Evolutionary conservation across 2,113 vertebrate genomes (phyloP), one percentile per base, ranked within the genome.

Genomic region (Platysteira castanea): DNA sequence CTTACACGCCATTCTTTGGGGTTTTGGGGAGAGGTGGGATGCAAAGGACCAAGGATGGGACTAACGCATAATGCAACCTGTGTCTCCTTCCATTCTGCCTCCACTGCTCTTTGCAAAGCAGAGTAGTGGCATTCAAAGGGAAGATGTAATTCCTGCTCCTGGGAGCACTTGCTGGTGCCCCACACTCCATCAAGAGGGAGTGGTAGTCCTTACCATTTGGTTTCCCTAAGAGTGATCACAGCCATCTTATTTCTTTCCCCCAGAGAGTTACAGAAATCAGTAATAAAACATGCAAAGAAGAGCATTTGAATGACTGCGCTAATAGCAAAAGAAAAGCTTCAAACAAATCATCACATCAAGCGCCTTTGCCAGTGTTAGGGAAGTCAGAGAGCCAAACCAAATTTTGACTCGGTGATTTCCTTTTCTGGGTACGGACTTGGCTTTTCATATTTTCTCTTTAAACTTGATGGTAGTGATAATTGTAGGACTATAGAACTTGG

Each of bases 361-460:
- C 56, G 59, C 52, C 46, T 39, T 74, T 81, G 53, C 85, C 64
- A 77, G 56, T 70, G 46, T 89, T 92, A 75, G 2, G 65, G 80
- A 94, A 90, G 44, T 88, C 28, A 80, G 94, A 74, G 39, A 74
- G 57, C 65, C 76, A 95, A 95, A 85, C 44, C 54, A 87, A 81
- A 91, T 83, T 81, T 93, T 88, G 56, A 56, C 74, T 59, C 3
- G 3, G 2, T 73, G 27, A 20, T 82, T 90, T 89, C 70, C 49
- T 95, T 94, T 95, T 85, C 90, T 71, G 59, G 22, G 6, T 80
- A 37, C 11, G 18, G 67, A 56, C 59, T 86, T 95, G 50, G 3
- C 70, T 96, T 96, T 95, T 70, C 35, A 7, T 73, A 70, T 85
- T 73, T 93, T 84, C 17, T 81, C n/a, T 90, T 94, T 75, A 85